phyloP scores from a whole-genome alignment of 2,888 invertebrate species.

The Dascillus cervinus region DNA sequence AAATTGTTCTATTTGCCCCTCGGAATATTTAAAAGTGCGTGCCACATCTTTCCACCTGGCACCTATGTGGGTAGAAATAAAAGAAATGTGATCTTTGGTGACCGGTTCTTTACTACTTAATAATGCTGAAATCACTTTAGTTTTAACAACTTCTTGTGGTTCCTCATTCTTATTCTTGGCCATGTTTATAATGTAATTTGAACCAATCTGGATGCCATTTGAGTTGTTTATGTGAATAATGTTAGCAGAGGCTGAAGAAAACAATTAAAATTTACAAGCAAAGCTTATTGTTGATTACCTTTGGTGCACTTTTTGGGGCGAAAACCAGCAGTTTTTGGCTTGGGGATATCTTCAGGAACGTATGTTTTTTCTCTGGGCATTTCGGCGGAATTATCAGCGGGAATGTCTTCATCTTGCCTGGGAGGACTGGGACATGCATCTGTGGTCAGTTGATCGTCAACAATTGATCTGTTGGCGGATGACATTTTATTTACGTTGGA shows the following conservation, averaged over 20 bases:
- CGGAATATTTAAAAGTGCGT: slow-evolving; percentile 48
- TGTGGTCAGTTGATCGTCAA: slow-evolving; percentile 1
- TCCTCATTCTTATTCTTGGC: slow-evolving; percentile 14
- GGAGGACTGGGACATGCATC: slow-evolving; percentile 6
- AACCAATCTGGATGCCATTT: slow-evolving; percentile 43
- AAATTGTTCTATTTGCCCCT: slow-evolving; percentile 55
- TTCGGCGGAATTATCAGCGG: slow-evolving; percentile 4
- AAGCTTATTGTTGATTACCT: neutral
- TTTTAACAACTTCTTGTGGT: slow-evolving; percentile 24
- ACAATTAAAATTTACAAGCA: slow-evolving; percentile 1
- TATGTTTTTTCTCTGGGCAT: slow-evolving; percentile 3
- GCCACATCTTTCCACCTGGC: slow-evolving; percentile 53
- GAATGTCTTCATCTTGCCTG: slow-evolving; percentile 2
- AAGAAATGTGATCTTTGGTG: slow-evolving; percentile 47
- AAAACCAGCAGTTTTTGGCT: neutral
- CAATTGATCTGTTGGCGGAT: neutral
- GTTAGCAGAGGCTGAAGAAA: slow-evolving; percentile 43
- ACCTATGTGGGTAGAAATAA: slow-evolving; percentile 53
- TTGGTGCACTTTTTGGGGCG: neutral
- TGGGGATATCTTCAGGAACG: slow-evolving; percentile 6
- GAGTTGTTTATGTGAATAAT: slow-evolving; percentile 47
- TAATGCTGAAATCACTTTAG: slow-evolving; percentile 19
- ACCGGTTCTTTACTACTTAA: slow-evolving; percentile 33
- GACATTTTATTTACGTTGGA: too few species aligned
- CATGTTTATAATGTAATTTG: slow-evolving; percentile 39